Percentiles rank a stretch among this genome's conserved stretches.
Evolutionary conservation across 2,113 vertebrate genomes (phyloP).

Genomic region (Colistium nudipinnis): DNA sequence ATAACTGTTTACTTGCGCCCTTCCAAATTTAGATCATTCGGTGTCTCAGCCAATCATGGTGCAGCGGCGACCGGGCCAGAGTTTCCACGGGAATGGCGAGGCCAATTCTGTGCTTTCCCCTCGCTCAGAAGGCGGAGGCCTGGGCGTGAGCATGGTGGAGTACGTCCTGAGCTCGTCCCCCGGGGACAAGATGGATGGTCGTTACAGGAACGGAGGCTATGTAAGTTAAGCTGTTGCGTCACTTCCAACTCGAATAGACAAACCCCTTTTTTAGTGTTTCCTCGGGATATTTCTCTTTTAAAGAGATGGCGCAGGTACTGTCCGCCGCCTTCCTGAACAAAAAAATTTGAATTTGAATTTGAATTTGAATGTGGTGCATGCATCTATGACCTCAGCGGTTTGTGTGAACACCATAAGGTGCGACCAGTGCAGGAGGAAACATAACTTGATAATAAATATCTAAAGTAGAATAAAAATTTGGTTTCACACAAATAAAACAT

Average conservation of each 20-base stretch:
- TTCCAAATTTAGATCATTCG: constrained; percentile 92
- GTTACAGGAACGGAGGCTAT: constrained; percentile 96
- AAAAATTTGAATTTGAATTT: no score
- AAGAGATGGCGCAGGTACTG: no score
- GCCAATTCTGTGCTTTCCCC: constrained; percentile 96
- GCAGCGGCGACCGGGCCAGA: constrained; percentile 96
- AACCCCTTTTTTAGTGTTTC: no score
- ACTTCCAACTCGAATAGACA: neutral
- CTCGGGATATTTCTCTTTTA: no score
- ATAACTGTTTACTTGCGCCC: constrained; percentile 27
- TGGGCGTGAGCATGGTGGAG: constrained; percentile 99
- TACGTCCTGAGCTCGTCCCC: constrained; percentile 98
- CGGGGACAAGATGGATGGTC: constrained; percentile 96
- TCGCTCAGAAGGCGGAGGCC: constrained; percentile 96
- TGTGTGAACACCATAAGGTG: no score
- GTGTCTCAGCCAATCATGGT: constrained; percentile 99
- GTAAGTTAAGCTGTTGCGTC: constrained; percentile 83
- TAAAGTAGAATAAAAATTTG: no score
- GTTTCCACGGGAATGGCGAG: constrained; percentile 98
- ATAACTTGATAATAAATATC: no score
- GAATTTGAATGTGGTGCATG: no score
- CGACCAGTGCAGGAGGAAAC: no score
- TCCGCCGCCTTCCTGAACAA: no score
- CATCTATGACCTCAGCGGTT: no score
- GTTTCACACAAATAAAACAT: no score